Evolutionary conservation across 2,888 invertebrate species (phyloP), one percentile per base, ranked within the genome.

Genomic region (Hydropsyche betteni): DNA sequence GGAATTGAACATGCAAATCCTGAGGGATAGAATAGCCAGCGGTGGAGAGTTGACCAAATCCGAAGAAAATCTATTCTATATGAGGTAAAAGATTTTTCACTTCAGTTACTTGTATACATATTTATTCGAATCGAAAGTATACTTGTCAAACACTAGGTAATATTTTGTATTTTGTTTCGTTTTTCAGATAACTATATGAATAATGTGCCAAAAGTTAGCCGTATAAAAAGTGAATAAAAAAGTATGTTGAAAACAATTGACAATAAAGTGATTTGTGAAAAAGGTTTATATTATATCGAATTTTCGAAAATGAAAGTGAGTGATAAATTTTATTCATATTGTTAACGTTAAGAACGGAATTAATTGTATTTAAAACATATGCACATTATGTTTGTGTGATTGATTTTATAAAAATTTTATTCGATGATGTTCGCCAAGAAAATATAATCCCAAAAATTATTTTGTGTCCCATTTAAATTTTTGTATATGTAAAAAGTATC

Each of bases 1-100:
- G 7, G 87, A 87, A 1, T 86, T 88, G 81, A 88, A 88, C 80
- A 76, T 75, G 77, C 79, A 79, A 75, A 79, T 79, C 69, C 75
- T 79, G 51, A 76, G 79, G 58, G 79, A 79, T 75, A 73, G 77
- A 51, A 53, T 79, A 44, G 76, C 77, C 8, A 61, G 68, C 24
- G 79, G 79, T 51, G 79, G 79, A 38, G 79, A 79, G 68, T 72
- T 79, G 36, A 78, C 77, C 64, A 75, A 76, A 71, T 78, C 78
- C 24, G 79, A 79, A 44, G 79, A 79, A 69, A 76, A 79, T 44
- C 74, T 79, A 14, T 79, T 75, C 74, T 78, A 78, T 71, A 77
- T 76, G 64, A 79, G 79, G 79, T 79, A 68, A 53, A 36, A 58
- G 12, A 34, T 38, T 1, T 69, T 12, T 36, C 10, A 34, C 4